Evolutionary conservation across 2,888 invertebrate species (phyloP).

Genomic region (Cheilosia scutellata): DNA sequence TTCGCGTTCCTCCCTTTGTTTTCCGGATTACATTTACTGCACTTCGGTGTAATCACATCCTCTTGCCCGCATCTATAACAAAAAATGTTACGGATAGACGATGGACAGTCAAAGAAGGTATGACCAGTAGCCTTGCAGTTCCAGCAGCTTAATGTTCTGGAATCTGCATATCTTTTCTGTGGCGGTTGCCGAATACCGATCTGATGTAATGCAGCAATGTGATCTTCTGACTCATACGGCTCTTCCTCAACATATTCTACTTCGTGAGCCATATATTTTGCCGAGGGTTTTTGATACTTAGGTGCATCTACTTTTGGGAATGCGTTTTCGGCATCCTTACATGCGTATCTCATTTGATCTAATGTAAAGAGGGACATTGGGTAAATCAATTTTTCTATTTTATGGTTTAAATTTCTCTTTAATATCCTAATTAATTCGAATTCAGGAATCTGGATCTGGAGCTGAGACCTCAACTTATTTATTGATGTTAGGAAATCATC

Average conservation of each 20-base stretch:
- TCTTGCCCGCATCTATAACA: conserved; percentile 1
- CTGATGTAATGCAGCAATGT: too few relatives aligned
- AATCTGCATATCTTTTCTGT: too few relatives aligned
- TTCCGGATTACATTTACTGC: conserved; percentile 2
- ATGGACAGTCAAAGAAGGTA: neutral
- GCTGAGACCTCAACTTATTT: neutral
- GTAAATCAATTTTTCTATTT: too few relatives aligned
- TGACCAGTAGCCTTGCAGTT: neutral
- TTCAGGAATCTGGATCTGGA: neutral
- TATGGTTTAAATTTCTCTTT: conserved; percentile 10
- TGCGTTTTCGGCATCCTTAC: conserved; percentile 5
- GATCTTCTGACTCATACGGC: neutral
- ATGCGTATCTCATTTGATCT: neutral
- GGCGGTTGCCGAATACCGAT: too few relatives aligned
- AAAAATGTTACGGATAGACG: neutral
- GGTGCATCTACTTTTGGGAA: neutral
- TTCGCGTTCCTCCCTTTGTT: conserved; percentile 12
- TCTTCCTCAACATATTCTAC: too few relatives aligned
- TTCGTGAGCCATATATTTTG: too few relatives aligned
- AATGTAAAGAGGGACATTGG: too few relatives aligned
- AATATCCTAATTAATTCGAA: neutral
- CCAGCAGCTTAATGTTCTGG: neutral
- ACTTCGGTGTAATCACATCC: conserved; percentile 10
- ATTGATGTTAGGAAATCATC: neutral
- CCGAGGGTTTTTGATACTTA: too few relatives aligned